A percentile compares a stretch with the other conserved stretches of the same genome.
Evolutionary conservation across 1,140 invertebrate species (phyloP).

Genomic region (Magallana ariakensis): DNA sequence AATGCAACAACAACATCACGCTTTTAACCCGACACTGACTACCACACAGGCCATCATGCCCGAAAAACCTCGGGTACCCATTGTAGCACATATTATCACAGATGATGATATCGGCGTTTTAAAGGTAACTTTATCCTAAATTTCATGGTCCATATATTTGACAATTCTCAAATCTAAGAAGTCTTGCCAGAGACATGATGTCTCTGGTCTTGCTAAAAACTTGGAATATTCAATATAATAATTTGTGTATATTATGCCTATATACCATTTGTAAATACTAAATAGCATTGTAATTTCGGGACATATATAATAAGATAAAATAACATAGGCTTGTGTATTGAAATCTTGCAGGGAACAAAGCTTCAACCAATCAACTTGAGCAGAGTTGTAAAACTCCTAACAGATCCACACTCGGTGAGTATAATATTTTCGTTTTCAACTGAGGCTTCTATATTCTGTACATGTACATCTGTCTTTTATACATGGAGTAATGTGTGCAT

Average conservation of each 20-base stretch:
- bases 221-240: no score
- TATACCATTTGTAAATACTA: no score
- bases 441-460: no score
- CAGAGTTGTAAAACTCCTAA: slow-evolving; percentile 78
- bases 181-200: no score
- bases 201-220: no score
- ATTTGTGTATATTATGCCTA: no score
- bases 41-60: slow-evolving; percentile 48
- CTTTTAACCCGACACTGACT: neutral
- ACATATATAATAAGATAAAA: no score
- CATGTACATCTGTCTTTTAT: no score
- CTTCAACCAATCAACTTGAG: slow-evolving; percentile 75
- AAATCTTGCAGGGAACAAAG: slow-evolving; percentile 71
- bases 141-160: neutral
- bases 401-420: slow-evolving; percentile 79
- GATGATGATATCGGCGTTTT: slow-evolving; percentile 76
- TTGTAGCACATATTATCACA: slow-evolving; percentile 77
- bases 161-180: no score
- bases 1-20: slow-evolving; percentile 28
- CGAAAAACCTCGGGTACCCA: slow-evolving; percentile 68
- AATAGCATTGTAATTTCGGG: no score
- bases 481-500: no score
- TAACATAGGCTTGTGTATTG: neutral
- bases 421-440: neutral
- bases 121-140: slow-evolving; percentile 65